Percentiles rank a stretch among this genome's conserved stretches.
Conservation (phyloP, 2,888 invertebrate genomes). For the Myopa tessellatipennis region DNA sequence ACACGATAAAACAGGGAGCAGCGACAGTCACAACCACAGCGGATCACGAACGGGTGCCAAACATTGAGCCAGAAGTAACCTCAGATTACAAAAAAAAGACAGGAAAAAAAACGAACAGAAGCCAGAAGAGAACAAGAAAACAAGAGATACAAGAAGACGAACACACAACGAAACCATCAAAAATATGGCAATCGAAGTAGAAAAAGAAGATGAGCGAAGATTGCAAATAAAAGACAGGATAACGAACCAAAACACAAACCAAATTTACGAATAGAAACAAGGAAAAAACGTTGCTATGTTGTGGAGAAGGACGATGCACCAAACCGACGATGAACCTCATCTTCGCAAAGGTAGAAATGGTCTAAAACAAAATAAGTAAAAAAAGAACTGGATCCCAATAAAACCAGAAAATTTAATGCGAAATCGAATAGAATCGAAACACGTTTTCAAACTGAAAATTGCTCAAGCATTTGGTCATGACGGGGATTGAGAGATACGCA, state of each 20-base stretch:
- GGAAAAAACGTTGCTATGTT: not conserved
- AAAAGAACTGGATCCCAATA: not conserved
- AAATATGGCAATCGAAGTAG: not conserved
- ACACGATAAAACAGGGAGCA: not conserved
- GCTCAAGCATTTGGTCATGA: not conserved
- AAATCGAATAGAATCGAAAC: not conserved
- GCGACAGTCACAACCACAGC: not conserved
- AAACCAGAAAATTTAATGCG: not conserved
- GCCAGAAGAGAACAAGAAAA: not conserved
- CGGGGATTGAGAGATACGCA: too few relatives aligned
- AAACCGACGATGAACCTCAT: not conserved
- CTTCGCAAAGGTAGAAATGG: not conserved
- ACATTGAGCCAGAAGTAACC: not conserved
- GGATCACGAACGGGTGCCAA: not conserved
- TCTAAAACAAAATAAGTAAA: not conserved
- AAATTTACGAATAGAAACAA: not conserved
- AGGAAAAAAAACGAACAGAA: not conserved
- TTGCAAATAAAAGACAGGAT: not conserved
- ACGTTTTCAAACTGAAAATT: not conserved
- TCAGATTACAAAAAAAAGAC: not conserved
- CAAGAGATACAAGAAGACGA: not conserved
- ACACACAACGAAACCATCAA: not conserved
- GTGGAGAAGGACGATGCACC: not conserved
- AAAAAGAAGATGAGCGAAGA: not conserved
- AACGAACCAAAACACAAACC: not conserved